A percentile compares a stretch with the other conserved stretches of the same genome.
phyloP scores from a whole-genome alignment of 64 coral and sea anemone genomes.

The Catalaphyllia jardinei region DNA sequence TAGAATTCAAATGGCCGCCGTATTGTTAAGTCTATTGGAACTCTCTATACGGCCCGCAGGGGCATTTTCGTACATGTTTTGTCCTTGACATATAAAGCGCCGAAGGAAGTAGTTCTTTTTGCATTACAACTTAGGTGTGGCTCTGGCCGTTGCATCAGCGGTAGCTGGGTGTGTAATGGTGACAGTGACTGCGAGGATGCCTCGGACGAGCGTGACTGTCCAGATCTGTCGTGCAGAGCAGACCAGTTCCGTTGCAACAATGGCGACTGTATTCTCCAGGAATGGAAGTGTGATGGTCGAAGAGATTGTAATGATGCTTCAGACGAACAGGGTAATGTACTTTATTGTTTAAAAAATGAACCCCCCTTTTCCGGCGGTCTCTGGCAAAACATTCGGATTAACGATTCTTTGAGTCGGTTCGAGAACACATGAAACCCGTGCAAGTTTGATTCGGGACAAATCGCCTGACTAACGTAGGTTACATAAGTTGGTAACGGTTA shows the following conservation, averaged over 20 bases:
- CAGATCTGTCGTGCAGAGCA: constrained; percentile 3
- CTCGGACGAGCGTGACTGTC: constrained; percentile 67
- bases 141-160: constrained; percentile 67
- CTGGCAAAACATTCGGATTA: no score
- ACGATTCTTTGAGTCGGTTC: no score
- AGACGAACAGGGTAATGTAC: constrained; percentile 58
- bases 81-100: background rate
- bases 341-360: background rate
- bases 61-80: no score
- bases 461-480: no score
- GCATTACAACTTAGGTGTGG: constrained; percentile 47
- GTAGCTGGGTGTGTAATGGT: constrained; percentile 69
- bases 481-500: no score
- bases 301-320: constrained; percentile 68
- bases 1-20: background rate
- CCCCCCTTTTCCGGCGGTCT: no score
- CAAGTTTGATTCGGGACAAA: no score
- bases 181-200: constrained; percentile 61
- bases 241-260: constrained; percentile 29
- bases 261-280: constrained; percentile 48
- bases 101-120: background rate
- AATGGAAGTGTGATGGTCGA: constrained; percentile 62
- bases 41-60: no score
- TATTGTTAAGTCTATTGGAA: background rate
- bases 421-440: no score